phyloP scores from a whole-genome alignment of 2,888 invertebrate genomes.

The Polydrusus tereticollis region DNA sequence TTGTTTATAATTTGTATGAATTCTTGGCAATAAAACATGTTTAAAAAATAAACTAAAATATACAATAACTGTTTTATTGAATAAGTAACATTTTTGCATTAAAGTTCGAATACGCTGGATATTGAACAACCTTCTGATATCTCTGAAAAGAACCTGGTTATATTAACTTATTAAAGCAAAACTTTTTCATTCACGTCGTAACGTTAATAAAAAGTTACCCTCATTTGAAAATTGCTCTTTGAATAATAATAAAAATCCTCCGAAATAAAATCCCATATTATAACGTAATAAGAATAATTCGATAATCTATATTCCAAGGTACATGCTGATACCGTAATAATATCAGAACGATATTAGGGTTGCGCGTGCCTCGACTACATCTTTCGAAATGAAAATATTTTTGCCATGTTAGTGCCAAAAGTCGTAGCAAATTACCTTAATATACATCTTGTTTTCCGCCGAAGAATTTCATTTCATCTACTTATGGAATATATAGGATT shows the following conservation, averaged over 20 bases:
- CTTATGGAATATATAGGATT: constrained; percentile 27
- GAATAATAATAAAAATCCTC: constrained; percentile 8
- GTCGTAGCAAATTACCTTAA: constrained; percentile 35
- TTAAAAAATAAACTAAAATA: too few species aligned
- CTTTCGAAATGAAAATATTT: constrained; percentile 46
- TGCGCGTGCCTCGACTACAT: constrained; percentile 46
- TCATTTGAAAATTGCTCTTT: neutral
- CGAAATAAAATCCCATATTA: constrained; percentile 46
- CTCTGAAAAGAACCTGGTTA: too few species aligned
- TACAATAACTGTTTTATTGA: too few species aligned
- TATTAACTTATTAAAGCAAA: too few species aligned
- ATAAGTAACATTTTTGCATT: too few species aligned
- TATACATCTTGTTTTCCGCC: constrained; percentile 43
- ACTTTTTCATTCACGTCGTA: neutral
- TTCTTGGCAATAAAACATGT: too few species aligned
- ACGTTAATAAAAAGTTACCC: neutral
- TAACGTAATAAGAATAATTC: constrained; percentile 58
- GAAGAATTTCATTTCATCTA: constrained; percentile 43
- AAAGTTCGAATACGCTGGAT: too few species aligned
- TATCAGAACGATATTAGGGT: constrained; percentile 54
- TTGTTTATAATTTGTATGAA: too few species aligned
- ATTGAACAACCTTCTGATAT: too few species aligned
- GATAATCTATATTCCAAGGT: constrained; percentile 64
- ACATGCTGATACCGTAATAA: constrained; percentile 65
- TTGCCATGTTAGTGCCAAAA: constrained; percentile 39